Base-by-base conservation (phyloP, 2,797 vertebrate genomes). In the Mormyrus hasselquistii region DNA sequence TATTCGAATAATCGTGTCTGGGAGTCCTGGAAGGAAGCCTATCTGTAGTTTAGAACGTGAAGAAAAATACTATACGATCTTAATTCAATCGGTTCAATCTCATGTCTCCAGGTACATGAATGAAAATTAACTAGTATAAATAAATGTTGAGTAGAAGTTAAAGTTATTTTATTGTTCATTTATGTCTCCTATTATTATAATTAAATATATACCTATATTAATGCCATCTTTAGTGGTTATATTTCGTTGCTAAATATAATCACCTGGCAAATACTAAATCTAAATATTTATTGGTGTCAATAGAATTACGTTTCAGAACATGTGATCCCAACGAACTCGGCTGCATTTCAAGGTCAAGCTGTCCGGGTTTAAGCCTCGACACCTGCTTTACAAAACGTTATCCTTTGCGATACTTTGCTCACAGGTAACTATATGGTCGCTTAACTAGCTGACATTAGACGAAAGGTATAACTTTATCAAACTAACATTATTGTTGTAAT, bases 61-160 rank as follows among this genome's bases (percentile, higher is more conserved):
- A 38, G 69, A 38, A 34, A 65, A 38, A 38, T 73, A 6, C 4
- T 34, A 34, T 34, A 34, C 29, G 29, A 16, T 14, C 29, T 73
- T 93, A 73, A 90, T 88, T 76, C 69, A 90, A 69, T 1, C 0
- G 73, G 90, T 93, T 89, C 88, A 92, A 12, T 25, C 47, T 82
- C 89, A 53, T 89, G 92, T 73, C 92, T 93, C 91, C 47, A 88
- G 95, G 94, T 94, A 93, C 4, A 12, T 50, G 83, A 44, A 94
- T 95, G 94, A 95, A 92, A 92, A 91, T 90, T 90, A 94, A 92
- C 90, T 47, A 87, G 91, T 90, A 93, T 93, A 95, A 95, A 94
- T 93, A 94, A 94, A 90, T 91, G 90, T 44, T 93, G 91, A 90
- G 90, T 91, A 92, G 91, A 93, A 94, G 85, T 85, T 91, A 87